These are phyloP conservation scores for Ferrisia virgata DNA, from an alignment of 2,888 invertebrate species.

Conservation along the genomic window DNA sequence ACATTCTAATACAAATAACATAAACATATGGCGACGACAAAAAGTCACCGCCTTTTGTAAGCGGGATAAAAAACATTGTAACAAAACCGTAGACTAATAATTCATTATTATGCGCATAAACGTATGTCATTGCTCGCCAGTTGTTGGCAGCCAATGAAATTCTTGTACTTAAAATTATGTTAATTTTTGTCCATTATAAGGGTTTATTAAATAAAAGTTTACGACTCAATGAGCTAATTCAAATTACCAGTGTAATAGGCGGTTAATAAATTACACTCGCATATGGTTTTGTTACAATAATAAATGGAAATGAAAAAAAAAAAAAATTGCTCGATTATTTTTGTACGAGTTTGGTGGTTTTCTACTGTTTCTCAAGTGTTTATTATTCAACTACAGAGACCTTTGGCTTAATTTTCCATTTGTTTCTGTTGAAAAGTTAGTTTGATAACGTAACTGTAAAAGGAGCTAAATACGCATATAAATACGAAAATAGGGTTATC, in stretches of 20 bases:
- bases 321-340: background rate
- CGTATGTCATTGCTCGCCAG: conserved; percentile 17
- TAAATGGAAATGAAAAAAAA: conserved; percentile 3
- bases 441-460: too few relatives aligned
- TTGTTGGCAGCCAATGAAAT: conserved; percentile 22
- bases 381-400: too few relatives aligned
- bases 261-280: conserved; percentile 1
- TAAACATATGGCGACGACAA: conserved; percentile 8
- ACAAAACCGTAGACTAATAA: background rate
- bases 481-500: too few relatives aligned
- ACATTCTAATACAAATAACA: background rate
- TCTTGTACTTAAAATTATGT: conserved; percentile 28
- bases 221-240: conserved; percentile 23
- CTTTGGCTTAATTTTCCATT: background rate
- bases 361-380: background rate
- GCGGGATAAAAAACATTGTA: background rate
- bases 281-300: conserved; percentile 20
- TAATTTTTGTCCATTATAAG: conserved; percentile 8
- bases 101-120: conserved; percentile 9
- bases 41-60: background rate
- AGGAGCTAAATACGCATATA: too few relatives aligned
- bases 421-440: too few relatives aligned
- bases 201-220: conserved; percentile 12
- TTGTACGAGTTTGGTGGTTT: background rate
- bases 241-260: background rate